phyloP scores from a whole-genome alignment of 2,888 invertebrate species.

The Balanococcus diminutus region DNA sequence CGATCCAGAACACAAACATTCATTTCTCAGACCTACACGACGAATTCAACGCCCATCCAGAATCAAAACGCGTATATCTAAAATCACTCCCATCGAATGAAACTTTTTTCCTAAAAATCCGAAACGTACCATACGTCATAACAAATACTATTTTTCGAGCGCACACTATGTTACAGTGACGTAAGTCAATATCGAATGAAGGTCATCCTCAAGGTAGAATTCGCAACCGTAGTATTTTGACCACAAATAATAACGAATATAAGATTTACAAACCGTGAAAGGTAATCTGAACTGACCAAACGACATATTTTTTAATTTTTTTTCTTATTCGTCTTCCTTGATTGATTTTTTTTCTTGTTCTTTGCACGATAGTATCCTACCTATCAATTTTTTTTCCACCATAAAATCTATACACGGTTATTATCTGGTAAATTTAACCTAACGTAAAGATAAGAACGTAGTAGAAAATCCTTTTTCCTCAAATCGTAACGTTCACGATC shows the following conservation, averaged over 20 bases:
- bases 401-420: constrained; percentile 8
- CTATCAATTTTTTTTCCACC: constrained; percentile 20
- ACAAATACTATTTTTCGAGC: background rate
- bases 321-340: constrained; percentile 25
- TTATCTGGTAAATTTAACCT: constrained; percentile 16
- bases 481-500: background rate
- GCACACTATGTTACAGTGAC: background rate
- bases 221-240: constrained; percentile 50
- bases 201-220: constrained; percentile 49
- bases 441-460: background rate
- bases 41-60: background rate
- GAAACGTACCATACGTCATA: background rate
- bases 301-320: constrained; percentile 36
- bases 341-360: constrained; percentile 30
- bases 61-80: background rate
- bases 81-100: background rate
- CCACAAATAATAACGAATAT: constrained; percentile 45
- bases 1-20: background rate
- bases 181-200: constrained; percentile 49
- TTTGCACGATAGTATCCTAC: background rate
- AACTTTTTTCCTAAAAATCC: background rate
- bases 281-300: constrained; percentile 50
- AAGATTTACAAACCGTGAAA: constrained; percentile 52
- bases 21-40: background rate
- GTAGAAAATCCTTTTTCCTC: constrained; percentile 11